Evolutionary conservation across 2,797 vertebrate genomes (phyloP).

Genomic region (Urosaurus nigricauda): DNA sequence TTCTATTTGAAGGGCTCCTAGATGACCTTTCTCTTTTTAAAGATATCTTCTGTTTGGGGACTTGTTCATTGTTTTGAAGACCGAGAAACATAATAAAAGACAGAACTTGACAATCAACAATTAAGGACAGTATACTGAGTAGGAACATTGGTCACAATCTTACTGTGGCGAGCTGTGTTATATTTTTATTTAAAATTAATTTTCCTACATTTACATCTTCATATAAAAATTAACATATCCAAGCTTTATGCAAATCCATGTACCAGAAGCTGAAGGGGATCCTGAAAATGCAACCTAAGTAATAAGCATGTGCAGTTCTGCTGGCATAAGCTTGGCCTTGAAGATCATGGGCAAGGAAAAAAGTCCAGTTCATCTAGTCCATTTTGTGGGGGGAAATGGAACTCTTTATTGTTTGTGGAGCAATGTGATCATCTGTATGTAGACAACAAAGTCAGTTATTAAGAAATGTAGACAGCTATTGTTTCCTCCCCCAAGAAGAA

Average conservation of each 20-base stretch:
- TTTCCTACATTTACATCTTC: neutral
- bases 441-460: no score
- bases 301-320: no score
- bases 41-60: neutral
- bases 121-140: neutral
- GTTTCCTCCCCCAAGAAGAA: neutral
- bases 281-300: no score
- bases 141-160: neutral
- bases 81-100: neutral
- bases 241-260: neutral
- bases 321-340: no score
- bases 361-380: no score
- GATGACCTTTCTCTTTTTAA: neutral
- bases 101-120: neutral
- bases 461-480: no score
- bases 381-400: no score
- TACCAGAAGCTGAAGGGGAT: neutral
- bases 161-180: neutral
- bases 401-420: no score
- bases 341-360: no score
- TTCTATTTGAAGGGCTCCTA: neutral
- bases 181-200: neutral
- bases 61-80: neutral
- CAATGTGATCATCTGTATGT: no score
- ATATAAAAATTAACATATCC: neutral